These are phyloP conservation scores for Leucoma salicis DNA, from an alignment of 2,888 invertebrate genomes.

Conservation along the genomic window DNA sequence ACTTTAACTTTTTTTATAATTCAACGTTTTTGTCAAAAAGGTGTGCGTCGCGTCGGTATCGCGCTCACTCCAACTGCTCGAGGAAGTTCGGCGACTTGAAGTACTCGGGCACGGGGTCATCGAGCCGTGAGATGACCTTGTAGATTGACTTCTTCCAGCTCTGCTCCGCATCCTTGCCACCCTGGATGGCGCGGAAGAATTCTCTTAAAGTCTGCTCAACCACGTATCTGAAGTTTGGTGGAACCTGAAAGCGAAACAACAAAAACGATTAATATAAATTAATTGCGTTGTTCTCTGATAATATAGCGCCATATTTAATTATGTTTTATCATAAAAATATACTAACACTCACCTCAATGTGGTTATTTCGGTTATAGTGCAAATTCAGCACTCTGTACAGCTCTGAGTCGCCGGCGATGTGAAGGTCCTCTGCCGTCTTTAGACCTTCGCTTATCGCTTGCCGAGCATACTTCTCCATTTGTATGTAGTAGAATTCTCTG, in stretches of 20 bases:
- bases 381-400: slow-evolving; percentile 98
- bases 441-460: slow-evolving; percentile 98
- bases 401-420: slow-evolving; percentile 97
- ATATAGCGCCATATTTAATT: background rate
- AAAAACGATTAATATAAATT: slow-evolving; percentile 1
- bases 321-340: background rate
- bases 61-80: slow-evolving; percentile 95
- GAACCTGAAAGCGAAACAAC: slow-evolving; percentile 87
- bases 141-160: slow-evolving; percentile 99
- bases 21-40: slow-evolving; percentile 62
- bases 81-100: slow-evolving; percentile 99
- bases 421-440: slow-evolving; percentile 95
- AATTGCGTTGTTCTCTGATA: background rate
- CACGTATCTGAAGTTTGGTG: slow-evolving; percentile 97
- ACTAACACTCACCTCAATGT: slow-evolving; percentile 90
- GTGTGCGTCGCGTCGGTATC: slow-evolving; percentile 55
- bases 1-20: slow-evolving; percentile 45
- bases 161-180: slow-evolving; percentile 98
- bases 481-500: slow-evolving; percentile 99
- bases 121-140: slow-evolving; percentile 99
- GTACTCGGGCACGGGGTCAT: slow-evolving; percentile 99
- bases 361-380: slow-evolving; percentile 98
- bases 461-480: slow-evolving; percentile 99
- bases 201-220: slow-evolving; percentile 98
- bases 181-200: slow-evolving; percentile 99